A percentile compares a stretch with the other conserved stretches of the same genome.
Evolutionary conservation across 2,888 invertebrate species (phyloP).

Genomic region (Xanthia togata): DNA sequence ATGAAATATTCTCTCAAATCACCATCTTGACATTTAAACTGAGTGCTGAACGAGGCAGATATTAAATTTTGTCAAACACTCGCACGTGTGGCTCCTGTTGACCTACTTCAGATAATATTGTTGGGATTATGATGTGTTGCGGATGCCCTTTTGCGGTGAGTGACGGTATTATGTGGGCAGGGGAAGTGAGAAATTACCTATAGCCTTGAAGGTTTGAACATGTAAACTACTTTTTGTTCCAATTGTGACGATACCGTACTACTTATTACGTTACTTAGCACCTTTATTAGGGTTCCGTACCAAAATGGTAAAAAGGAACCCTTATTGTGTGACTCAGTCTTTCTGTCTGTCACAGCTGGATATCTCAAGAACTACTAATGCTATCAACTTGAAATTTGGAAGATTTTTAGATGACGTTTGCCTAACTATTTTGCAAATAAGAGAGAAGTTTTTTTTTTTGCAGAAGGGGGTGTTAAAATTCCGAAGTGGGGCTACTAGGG

Average conservation of each 20-base stretch:
- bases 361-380: too few relatives aligned
- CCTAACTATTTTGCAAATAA: too few relatives aligned
- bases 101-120: slow-evolving; percentile 50
- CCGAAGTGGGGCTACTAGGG: too few relatives aligned
- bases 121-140: slow-evolving; percentile 9
- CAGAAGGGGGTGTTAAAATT: too few relatives aligned
- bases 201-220: neutral
- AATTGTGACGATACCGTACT: too few relatives aligned
- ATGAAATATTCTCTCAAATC: slow-evolving; percentile 36
- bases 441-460: too few relatives aligned
- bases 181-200: neutral
- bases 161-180: neutral
- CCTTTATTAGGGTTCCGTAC: too few relatives aligned
- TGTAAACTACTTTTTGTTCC: neutral
- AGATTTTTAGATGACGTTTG: too few relatives aligned
- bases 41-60: slow-evolving; percentile 43
- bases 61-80: slow-evolving; percentile 60
- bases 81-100: slow-evolving; percentile 49
- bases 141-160: neutral
- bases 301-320: too few relatives aligned
- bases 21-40: slow-evolving; percentile 56
- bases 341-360: too few relatives aligned
- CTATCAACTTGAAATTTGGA: too few relatives aligned
- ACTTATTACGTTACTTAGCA: neutral
- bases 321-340: too few relatives aligned